phyloP scores from a whole-genome alignment of 2,888 invertebrate genomes.

The Parnassius apollo region DNA sequence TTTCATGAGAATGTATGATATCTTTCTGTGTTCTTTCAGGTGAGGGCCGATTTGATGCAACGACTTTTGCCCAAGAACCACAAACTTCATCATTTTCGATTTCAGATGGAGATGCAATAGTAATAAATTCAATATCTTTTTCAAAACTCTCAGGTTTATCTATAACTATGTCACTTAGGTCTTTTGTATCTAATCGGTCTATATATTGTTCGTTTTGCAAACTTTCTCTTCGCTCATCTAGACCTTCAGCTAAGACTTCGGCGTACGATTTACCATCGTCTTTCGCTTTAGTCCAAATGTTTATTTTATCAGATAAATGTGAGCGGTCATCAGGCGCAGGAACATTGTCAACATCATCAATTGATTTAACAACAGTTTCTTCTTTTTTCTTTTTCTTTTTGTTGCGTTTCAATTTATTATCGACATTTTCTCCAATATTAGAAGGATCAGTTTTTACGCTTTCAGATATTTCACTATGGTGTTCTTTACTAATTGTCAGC shows the following conservation, averaged over 20 bases:
- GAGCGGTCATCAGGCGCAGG: conserved; percentile 22
- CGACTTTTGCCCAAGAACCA: conserved; percentile 70
- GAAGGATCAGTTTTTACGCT: not conserved
- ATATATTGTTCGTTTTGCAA: not conserved
- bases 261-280: conserved; percentile 86
- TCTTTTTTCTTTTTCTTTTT: conserved; percentile 63
- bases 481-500: conserved; percentile 26
- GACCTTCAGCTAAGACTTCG: conserved; percentile 81
- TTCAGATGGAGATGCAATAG: conserved; percentile 29
- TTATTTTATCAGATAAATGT: conserved; percentile 32
- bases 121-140: conserved; percentile 29
- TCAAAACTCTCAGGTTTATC: conserved; percentile 18
- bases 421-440: conserved; percentile 33
- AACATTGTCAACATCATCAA: conserved; percentile 3
- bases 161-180: conserved; percentile 19
- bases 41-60: conserved; percentile 55
- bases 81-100: conserved; percentile 32
- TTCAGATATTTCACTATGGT: conserved; percentile 27
- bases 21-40: conserved; percentile 53
- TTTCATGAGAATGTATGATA: conserved; percentile 35
- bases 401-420: conserved; percentile 52
- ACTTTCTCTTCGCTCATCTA: conserved; percentile 29
- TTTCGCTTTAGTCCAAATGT: conserved; percentile 75
- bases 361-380: conserved; percentile 11
- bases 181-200: not conserved